Evolutionary conservation across 2,888 invertebrate species (phyloP).

Genomic region (Parnassius glacialis): DNA sequence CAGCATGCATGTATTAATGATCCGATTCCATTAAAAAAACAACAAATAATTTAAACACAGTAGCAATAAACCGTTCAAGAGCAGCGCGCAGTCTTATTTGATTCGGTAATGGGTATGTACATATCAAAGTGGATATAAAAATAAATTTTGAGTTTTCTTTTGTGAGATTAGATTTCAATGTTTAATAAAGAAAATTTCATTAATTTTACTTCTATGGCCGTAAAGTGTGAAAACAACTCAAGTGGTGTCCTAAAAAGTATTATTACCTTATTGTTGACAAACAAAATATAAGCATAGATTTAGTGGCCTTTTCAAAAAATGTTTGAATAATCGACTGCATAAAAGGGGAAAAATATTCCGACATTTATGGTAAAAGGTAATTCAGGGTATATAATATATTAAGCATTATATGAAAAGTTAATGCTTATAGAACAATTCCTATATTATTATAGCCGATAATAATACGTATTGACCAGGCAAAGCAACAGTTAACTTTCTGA

Average conservation of each 20-base stretch:
- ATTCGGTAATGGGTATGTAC: slow-evolving; percentile 38
- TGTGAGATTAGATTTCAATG: slow-evolving; percentile 8
- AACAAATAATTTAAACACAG: slow-evolving; percentile 31
- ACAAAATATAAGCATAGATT: too few relatives aligned
- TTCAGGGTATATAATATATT: neutral
- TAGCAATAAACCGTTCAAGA: slow-evolving; percentile 21
- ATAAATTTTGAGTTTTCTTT: slow-evolving; percentile 35
- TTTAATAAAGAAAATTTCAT: slow-evolving; percentile 6
- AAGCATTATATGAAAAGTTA: slow-evolving; percentile 7
- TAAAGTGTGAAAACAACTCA: slow-evolving; percentile 3
- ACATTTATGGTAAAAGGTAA: neutral
- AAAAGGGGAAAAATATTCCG: too few relatives aligned
- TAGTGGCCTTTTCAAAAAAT: too few relatives aligned
- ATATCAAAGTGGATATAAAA: slow-evolving; percentile 29
- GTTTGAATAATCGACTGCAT: too few relatives aligned
- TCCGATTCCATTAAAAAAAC: slow-evolving; percentile 5
- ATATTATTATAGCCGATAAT: neutral
- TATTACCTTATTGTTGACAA: too few relatives aligned
- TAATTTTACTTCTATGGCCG: neutral
- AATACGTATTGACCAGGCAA: slow-evolving; percentile 4
- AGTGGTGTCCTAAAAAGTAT: neutral
- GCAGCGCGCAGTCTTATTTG: slow-evolving; percentile 52
- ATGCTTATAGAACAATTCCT: slow-evolving; percentile 20
- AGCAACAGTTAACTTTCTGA: slow-evolving; percentile 10
- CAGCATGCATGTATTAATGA: neutral